Evolutionary conservation across 2,888 invertebrate species (phyloP), one percentile per base, ranked within the genome.

Genomic region (Falcaria lacertinaria): DNA sequence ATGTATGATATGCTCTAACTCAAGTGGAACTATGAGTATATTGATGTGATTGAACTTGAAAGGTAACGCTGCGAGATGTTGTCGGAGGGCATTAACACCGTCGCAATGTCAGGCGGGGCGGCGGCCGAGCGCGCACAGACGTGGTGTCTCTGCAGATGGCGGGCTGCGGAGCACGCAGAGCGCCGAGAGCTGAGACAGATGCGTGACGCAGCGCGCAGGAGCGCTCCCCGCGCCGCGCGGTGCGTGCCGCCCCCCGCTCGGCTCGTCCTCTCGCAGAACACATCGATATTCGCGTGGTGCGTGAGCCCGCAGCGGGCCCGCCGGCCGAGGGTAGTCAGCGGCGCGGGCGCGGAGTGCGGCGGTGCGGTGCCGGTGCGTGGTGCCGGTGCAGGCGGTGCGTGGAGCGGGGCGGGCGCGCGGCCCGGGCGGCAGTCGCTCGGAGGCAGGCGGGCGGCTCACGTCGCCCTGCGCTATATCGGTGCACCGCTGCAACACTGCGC

Each of bases 171-270:
- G 73, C 79, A 80, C 82, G 80, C 80, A 82, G 79, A 28, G 28
- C 28, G 11, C 28, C 28, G 83, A 69, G 79, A 68, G 58, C 73
- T 75, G 78, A 82, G 85, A 83, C 73, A 80, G 83, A 86, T 87
- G 88, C 88, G 88, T 88, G 84, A 82, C 88, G 87, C 88, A 87
- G 79, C 84, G 88, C 87, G 88, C 88, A 87, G 86, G 84, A 81
- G 60, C 81, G 67, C 69, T 52, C 79, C 74, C 75, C 77, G 61
- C 71, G 54, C 72, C 73, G 65, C 69, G 71, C 75, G 76, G 73
- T 74, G 77, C 69, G 70, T 70, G 67, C 69, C 59, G 52, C 37
- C 59, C 50, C 57, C 69, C 74, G 68, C 68, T 62, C 60, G 53
- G 54, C 69, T 69, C 65, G 64, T 71, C 72, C 75, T 73, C 64